Percentiles rank a stretch among this genome's conserved stretches.
phyloP scores from a whole-genome alignment of 1,140 invertebrate species.

The Lerema accius region DNA sequence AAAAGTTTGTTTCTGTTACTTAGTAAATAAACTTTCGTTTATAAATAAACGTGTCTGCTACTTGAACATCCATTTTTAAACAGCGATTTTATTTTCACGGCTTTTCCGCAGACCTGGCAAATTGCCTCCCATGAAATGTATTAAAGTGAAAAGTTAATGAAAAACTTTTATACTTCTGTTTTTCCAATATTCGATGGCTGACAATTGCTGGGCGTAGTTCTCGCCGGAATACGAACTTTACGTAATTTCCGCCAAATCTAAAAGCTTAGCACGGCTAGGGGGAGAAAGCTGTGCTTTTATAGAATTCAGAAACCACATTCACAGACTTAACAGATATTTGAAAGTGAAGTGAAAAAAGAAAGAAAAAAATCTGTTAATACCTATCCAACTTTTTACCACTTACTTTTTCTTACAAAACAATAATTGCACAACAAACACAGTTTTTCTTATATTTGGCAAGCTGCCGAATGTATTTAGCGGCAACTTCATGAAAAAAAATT shows the following conservation, averaged over 20 bases:
- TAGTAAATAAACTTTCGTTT: background rate
- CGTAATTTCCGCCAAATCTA: constrained; percentile 37
- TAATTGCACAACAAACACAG: too few relatives aligned
- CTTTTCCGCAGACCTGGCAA: constrained; percentile 25
- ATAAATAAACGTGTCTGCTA: background rate
- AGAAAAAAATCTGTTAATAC: too few relatives aligned
- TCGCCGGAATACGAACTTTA: constrained; percentile 35
- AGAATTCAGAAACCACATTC: too few relatives aligned
- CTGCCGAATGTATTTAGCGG: too few relatives aligned
- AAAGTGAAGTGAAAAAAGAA: too few relatives aligned
- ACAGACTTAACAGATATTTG: too few relatives aligned
- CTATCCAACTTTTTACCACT: too few relatives aligned
- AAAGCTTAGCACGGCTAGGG: background rate
- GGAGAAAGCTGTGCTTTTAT: too few relatives aligned
- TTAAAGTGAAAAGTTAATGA: constrained; percentile 24
- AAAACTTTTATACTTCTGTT: constrained; percentile 23
- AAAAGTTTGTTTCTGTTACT: too few relatives aligned
- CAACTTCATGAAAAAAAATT: too few relatives aligned
- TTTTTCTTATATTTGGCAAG: too few relatives aligned
- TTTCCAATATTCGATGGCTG: constrained; percentile 28
- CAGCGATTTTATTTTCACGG: constrained; percentile 1
- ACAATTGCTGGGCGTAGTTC: constrained; percentile 32
- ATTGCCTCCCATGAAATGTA: constrained; percentile 29
- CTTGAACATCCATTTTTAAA: constrained; percentile 1
- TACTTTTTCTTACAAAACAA: too few relatives aligned